Evolutionary conservation across 2,888 invertebrate species (phyloP).

Genomic region (Syrista parreyssii): DNA sequence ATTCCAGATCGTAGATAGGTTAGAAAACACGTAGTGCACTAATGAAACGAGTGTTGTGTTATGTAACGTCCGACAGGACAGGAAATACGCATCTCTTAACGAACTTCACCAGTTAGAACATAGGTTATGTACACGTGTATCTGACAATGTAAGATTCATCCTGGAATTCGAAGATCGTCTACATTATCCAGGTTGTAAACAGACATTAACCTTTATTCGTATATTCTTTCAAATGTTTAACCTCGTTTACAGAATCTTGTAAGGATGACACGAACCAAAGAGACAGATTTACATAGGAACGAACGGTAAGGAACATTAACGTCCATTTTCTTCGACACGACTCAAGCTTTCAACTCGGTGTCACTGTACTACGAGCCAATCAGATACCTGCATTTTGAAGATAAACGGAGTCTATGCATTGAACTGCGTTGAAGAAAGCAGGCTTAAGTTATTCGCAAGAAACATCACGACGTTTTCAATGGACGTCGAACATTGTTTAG

Average conservation of each 20-base stretch:
- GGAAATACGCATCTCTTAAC: not conserved
- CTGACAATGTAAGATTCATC: not conserved
- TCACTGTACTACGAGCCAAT: too few relatives aligned
- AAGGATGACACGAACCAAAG: not conserved
- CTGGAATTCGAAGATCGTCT: not conserved
- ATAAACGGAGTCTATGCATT: too few relatives aligned
- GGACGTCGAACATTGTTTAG: not conserved
- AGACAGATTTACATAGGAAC: not conserved
- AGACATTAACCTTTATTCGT: not conserved
- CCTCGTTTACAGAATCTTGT: not conserved
- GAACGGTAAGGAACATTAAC: not conserved
- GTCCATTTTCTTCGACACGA: not conserved
- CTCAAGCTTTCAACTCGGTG: too few relatives aligned
- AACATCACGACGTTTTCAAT: not conserved
- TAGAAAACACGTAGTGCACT: not conserved
- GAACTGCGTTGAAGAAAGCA: too few relatives aligned
- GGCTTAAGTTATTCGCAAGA: not conserved
- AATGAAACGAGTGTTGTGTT: not conserved
- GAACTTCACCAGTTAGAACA: not conserved
- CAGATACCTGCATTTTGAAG: too few relatives aligned
- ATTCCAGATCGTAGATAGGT: not conserved
- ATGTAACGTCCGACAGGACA: not conserved
- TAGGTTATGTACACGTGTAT: not conserved
- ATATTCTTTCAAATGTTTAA: too few relatives aligned
- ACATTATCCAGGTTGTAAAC: not conserved